A percentile compares a stretch with the other conserved stretches of the same genome.
Conservation (phyloP, 2,113 vertebrate species). For the Opisthocomus hoazin region DNA sequence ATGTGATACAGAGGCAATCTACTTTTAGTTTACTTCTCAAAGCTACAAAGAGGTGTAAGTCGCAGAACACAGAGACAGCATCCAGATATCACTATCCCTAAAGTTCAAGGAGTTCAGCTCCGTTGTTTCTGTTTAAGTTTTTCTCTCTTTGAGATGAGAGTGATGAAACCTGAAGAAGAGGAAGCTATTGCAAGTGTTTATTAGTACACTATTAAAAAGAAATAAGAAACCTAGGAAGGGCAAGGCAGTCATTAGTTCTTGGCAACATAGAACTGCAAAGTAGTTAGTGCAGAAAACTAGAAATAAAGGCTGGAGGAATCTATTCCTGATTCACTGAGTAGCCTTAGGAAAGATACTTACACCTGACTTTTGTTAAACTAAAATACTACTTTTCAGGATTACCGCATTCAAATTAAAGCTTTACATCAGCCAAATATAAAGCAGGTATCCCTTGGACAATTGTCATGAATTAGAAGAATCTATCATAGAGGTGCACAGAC, state of each 20-base stretch:
- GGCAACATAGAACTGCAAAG: neutral
- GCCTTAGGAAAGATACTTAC: neutral
- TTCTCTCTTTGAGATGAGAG: neutral
- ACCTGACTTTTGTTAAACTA: neutral
- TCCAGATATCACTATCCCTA: neutral
- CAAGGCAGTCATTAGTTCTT: neutral
- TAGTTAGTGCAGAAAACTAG: neutral
- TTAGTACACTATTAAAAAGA: neutral
- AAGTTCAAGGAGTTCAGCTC: neutral
- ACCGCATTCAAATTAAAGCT: neutral
- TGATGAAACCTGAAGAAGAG: neutral
- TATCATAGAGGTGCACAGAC: neutral
- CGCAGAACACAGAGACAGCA: neutral
- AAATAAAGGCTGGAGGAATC: neutral
- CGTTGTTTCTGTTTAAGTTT: neutral
- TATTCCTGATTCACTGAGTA: neutral
- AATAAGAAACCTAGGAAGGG: neutral
- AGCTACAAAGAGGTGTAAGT: neutral
- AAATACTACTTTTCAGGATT: neutral
- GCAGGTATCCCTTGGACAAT: neutral
- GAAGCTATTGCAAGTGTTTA: neutral
- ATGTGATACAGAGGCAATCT: neutral
- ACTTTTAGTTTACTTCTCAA: neutral
- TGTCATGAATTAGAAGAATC: neutral
- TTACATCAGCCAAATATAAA: neutral